phyloP scores from a whole-genome alignment of 2,888 invertebrate species.

The Macroteleia sp. region DNA sequence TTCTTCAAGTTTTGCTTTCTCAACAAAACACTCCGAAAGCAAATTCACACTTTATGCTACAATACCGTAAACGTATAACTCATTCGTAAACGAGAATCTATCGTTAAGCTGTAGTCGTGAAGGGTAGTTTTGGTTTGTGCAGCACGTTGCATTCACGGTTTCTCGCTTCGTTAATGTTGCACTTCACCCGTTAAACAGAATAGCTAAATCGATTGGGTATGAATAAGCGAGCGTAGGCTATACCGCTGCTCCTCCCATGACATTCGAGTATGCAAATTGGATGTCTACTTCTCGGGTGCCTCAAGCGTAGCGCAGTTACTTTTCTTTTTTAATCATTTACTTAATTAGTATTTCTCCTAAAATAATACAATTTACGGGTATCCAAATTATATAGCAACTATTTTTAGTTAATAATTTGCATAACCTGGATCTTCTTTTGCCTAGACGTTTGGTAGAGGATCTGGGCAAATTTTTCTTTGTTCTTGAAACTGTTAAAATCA shows the following conservation, averaged over 20 bases:
- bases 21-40: too few relatives aligned
- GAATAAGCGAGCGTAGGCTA: slow-evolving; percentile 67
- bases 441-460: too few relatives aligned
- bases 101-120: background rate
- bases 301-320: slow-evolving; percentile 56
- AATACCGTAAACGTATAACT: too few relatives aligned
- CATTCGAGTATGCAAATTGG: slow-evolving; percentile 75
- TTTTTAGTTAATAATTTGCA: slow-evolving; percentile 5
- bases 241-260: slow-evolving; percentile 67
- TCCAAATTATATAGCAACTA: slow-evolving; percentile 11
- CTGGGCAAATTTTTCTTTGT: too few relatives aligned
- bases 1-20: too few relatives aligned
- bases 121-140: slow-evolving; percentile 22
- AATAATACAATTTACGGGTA: slow-evolving; percentile 36
- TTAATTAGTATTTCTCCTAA: slow-evolving; percentile 51
- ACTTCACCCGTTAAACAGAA: slow-evolving; percentile 57
- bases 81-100: slow-evolving; percentile 17
- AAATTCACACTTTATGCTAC: too few relatives aligned
- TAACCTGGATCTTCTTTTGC: too few relatives aligned
- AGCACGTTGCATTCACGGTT: slow-evolving; percentile 32
- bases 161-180: slow-evolving; percentile 48
- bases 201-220: slow-evolving; percentile 71
- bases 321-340: slow-evolving; percentile 52
- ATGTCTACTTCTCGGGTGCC: slow-evolving; percentile 69
- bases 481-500: too few relatives aligned